These are phyloP conservation scores for Paramuricea clavata DNA, from an alignment of 92 coral and sea anemone genomes.

Conservation along the genomic window DNA sequence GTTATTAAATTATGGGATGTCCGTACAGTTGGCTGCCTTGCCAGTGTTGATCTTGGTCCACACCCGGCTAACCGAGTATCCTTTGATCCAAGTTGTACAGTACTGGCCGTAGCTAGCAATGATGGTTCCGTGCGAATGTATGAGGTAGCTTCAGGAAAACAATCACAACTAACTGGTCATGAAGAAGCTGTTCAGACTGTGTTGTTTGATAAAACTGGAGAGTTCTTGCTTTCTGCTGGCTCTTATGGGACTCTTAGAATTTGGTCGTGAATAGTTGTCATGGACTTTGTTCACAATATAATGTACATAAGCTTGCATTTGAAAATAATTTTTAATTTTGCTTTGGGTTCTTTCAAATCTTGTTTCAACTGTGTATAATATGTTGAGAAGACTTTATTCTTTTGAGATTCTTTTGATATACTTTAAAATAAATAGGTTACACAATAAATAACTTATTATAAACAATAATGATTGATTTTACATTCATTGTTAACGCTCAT, in stretches of 20 bases:
- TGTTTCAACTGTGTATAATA: background rate
- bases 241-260: slow-evolving; percentile 96
- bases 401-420: too few relatives aligned
- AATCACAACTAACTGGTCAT: slow-evolving; percentile 93
- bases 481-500: too few relatives aligned
- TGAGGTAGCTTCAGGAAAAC: slow-evolving; percentile 87
- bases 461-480: slow-evolving; percentile 6
- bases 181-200: slow-evolving; percentile 98
- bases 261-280: slow-evolving; percentile 75
- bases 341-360: background rate
- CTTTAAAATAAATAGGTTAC: too few relatives aligned
- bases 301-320: background rate
- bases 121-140: slow-evolving; percentile 97
- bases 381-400: too few relatives aligned
- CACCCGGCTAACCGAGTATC: slow-evolving; percentile 98
- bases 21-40: slow-evolving; percentile 93
- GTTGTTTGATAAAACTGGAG: slow-evolving; percentile 90
- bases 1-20: slow-evolving; percentile 97
- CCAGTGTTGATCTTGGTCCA: slow-evolving; percentile 94
- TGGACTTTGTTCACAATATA: background rate
- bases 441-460: too few relatives aligned
- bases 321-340: background rate
- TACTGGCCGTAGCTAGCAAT: slow-evolving; percentile 95
- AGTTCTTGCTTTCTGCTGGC: slow-evolving; percentile 92
- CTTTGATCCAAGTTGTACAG: slow-evolving; percentile 96